Percentiles rank a stretch among this genome's conserved stretches.
phyloP scores from a whole-genome alignment of 1,140 invertebrate genomes.

The Meloidogyne exigua region DNA sequence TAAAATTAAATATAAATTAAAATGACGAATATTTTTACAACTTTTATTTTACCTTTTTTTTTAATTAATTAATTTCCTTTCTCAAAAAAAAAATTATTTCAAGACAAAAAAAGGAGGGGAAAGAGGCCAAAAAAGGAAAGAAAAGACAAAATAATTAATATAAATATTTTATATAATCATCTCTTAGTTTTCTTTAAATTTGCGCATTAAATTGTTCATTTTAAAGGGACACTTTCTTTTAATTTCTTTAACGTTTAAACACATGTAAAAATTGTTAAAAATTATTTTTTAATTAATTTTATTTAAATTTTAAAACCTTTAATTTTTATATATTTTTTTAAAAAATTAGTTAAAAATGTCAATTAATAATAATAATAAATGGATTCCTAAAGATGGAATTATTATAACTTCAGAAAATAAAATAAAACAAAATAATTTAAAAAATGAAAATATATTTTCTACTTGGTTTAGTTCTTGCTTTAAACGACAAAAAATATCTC shows the following conservation, averaged over 20 bases:
- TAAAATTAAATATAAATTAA: too few species aligned
- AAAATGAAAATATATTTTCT: slow-evolving; percentile 3
- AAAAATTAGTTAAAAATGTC: background rate
- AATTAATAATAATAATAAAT: background rate
- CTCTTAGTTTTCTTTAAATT: background rate
- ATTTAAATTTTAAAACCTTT: too few species aligned
- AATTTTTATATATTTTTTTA: background rate
- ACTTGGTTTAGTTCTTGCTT: slow-evolving; percentile 1
- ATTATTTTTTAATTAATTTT: too few species aligned
- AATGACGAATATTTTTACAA: too few species aligned
- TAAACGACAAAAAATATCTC: background rate
- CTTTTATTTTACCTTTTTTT: too few species aligned
- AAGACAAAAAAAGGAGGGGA: background rate
- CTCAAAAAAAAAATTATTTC: background rate
- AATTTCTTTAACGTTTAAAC: too few species aligned
- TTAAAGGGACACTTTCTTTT: background rate
- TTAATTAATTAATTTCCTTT: background rate
- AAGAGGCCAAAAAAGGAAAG: background rate
- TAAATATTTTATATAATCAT: background rate
- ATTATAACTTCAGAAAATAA: background rate
- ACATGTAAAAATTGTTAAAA: too few species aligned
- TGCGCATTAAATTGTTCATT: slow-evolving; percentile 4
- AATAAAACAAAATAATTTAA: background rate
- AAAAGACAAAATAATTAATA: too few species aligned
- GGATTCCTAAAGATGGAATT: background rate